Conservation (phyloP, 2,888 invertebrate genomes). For the Cerastoderma edule region DNA sequence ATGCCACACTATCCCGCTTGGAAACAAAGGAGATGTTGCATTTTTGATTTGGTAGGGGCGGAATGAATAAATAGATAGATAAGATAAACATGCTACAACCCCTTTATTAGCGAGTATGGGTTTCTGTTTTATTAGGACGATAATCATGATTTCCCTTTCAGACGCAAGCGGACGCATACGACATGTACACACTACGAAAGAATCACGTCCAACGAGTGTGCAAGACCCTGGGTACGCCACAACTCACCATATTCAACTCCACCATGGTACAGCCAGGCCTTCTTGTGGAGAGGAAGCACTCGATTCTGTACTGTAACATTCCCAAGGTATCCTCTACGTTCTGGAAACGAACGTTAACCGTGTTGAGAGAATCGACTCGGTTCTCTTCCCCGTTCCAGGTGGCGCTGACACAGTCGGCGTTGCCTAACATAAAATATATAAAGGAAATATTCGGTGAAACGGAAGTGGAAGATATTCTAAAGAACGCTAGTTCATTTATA, state of each 20-base stretch:
- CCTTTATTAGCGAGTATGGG: too few species aligned
- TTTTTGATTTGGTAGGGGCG: too few species aligned
- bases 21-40: too few species aligned
- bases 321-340: slow-evolving; percentile 56
- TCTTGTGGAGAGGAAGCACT: slow-evolving; percentile 24
- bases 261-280: slow-evolving; percentile 21
- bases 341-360: slow-evolving; percentile 50
- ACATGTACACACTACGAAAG: slow-evolving; percentile 3
- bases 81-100: too few species aligned
- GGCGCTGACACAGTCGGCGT: not conserved
- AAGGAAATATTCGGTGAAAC: not conserved
- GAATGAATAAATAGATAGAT: too few species aligned
- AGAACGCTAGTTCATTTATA: slow-evolving; percentile 57
- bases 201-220: slow-evolving; percentile 4
- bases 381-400: slow-evolving; percentile 43
- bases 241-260: slow-evolving; percentile 8
- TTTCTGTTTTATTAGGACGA: too few species aligned
- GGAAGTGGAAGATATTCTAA: slow-evolving; percentile 12
- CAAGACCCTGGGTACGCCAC: slow-evolving; percentile 21
- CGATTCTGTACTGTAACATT: slow-evolving; percentile 48
- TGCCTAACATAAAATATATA: slow-evolving; percentile 1
- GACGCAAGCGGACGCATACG: not conserved
- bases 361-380: slow-evolving; percentile 19
- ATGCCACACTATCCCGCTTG: too few species aligned
- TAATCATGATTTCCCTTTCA: too few species aligned